Evolutionary conservation across 2,113 vertebrate species (phyloP), one percentile per base, ranked within the genome.

Genomic region (Rhynchomys soricoides): DNA sequence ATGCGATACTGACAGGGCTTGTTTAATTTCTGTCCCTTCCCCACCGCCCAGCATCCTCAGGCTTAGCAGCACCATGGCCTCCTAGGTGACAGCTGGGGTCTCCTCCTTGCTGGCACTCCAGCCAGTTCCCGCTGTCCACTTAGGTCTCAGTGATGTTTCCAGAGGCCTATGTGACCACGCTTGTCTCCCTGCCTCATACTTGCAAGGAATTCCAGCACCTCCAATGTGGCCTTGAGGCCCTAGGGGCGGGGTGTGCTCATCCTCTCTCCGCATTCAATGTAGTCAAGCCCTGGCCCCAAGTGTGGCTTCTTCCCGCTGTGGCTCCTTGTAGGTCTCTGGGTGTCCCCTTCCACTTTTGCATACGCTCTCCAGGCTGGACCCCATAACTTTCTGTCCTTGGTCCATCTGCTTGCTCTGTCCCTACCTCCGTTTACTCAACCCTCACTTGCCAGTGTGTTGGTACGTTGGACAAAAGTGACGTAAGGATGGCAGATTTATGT

Each of bases 1-100:
- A 0, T 1, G 0, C 4, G 45, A 22, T 45, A 13, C 57, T 75
- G 7, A 19, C 1, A 1, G 26, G 0, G 0, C 5, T 31, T 12
- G 1, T 11, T 52, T 57, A 40, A 1, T 37, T 13, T 92, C 34
- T 45, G 40, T 26, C 19, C 16, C 12, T 19, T 29, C 70, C 40
- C 34, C 10, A 0, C 4, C 12, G 16, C 29, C 37, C 22, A 19
- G n/a, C 34, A 9, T 6, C 68, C 40, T 10, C 21, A 48, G 15
- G 50, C n/a, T 11, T 82, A 91, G 88, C 85, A 45, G 57, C 3
- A 0, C 11, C 15, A 19, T 13, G 3, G 9, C 29, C 12, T 77
- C 71, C 48, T 17, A 7, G 40, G n/a, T 57, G 22, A 52, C 62
- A 66, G 2, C 50, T 29, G 81, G n/a, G 19, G 29, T 52, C 64